Evolutionary conservation across 2,113 vertebrate species (phyloP), one percentile per base, ranked within the genome.

Genomic region (Danio rerio): DNA sequence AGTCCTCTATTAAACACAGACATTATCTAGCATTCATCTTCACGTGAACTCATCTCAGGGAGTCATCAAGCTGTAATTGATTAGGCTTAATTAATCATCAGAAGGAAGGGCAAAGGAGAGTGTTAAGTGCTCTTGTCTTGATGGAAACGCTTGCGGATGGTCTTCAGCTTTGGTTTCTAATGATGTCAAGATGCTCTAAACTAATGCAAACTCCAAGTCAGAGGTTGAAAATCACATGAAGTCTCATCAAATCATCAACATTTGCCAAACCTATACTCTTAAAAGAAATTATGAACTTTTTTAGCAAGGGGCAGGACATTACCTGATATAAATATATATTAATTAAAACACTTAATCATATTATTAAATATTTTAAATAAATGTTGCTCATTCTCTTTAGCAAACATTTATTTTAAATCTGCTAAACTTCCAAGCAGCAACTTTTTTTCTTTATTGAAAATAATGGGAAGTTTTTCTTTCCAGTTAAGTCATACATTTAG

Each of bases 191-290:
- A 42, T 47, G 21, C 68, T 81, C 74, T 71, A 42, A 21, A 66
- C 21, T 70, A 10, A 16, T 40, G 42, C 3, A 56, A 53, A 49
- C 69, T 69, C 50, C 16, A 52, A 74, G 61, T 91, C 90, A 88
- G 91, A 18, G 16, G 88, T 87, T 89, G 92, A 31, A 31, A 31
- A 90, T 89, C 89, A 83, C n/a, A n/a, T n/a, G n/a, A n/a, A n/a
- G n/a, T n/a, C n/a, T n/a, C n/a, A n/a, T n/a, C n/a, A n/a, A n/a
- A n/a, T n/a, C n/a, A n/a, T n/a, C 92, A 90, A 91, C 91, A 93
- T 94, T 92, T 31, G 31, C 3, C 31, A 31, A 3, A 31, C 31
- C 31, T 31, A 1, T 31, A 31, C 31, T 31, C 31, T 31, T 31
- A 31, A 31, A 31, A 31, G 3, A 31, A 31, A 31, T 31, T 31